phyloP scores from a whole-genome alignment of 2,113 vertebrate genomes.

The Ifrita kowaldi region DNA sequence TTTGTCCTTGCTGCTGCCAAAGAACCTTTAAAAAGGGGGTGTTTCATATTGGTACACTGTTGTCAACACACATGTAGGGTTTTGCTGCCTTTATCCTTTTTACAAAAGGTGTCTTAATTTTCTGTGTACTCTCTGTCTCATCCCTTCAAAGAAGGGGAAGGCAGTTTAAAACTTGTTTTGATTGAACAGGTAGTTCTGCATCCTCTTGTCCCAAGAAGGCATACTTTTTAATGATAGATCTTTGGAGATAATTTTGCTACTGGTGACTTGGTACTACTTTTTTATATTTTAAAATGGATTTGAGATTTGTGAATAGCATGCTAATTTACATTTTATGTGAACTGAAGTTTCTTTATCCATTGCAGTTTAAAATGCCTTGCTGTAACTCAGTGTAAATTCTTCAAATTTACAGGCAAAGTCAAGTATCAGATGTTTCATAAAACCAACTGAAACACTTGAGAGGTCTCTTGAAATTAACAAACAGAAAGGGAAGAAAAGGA shows the following conservation, averaged over 20 bases:
- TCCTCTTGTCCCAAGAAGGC: background rate
- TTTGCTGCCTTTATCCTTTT: background rate
- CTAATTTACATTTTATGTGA: background rate
- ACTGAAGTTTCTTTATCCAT: background rate
- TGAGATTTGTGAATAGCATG: background rate
- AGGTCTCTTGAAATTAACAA: slow-evolving; percentile 93
- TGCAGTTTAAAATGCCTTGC: background rate
- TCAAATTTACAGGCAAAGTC: slow-evolving; percentile 73
- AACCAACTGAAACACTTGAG: slow-evolving; percentile 90
- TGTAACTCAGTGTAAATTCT: background rate
- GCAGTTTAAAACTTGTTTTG: background rate
- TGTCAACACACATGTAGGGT: background rate
- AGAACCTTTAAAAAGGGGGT: background rate
- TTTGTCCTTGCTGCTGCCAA: background rate
- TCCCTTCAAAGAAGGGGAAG: background rate
- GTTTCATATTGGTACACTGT: background rate
- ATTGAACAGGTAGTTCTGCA: background rate
- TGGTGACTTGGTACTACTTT: background rate
- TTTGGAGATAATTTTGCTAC: background rate
- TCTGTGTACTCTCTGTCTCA: background rate
- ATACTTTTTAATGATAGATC: background rate
- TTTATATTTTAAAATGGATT: background rate
- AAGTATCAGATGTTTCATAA: slow-evolving; percentile 89
- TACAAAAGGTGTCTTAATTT: background rate
- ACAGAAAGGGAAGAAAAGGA: slow-evolving; percentile 86